A percentile compares a stretch with the other conserved stretches of the same genome.
These are phyloP conservation scores for Alaudala cheleensis DNA, from an alignment of 2,113 vertebrate genomes.

Conservation along the genomic window DNA sequence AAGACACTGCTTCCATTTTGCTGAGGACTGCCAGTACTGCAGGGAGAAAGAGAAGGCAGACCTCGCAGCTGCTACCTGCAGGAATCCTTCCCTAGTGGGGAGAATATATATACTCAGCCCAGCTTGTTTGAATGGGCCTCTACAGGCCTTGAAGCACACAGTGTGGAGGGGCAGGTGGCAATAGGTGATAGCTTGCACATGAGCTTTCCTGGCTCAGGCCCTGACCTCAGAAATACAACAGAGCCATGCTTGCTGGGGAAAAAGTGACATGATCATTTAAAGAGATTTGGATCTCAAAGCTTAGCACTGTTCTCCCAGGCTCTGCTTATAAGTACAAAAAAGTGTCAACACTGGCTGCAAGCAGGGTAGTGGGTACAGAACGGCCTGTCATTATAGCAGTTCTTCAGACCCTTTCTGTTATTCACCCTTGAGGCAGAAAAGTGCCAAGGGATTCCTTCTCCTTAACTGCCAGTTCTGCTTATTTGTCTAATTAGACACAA, in stretches of 20 bases:
- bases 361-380: background rate
- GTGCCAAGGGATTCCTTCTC: background rate
- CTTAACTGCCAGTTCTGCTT: background rate
- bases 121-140: background rate
- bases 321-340: background rate
- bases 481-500: background rate
- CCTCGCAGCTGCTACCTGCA: background rate
- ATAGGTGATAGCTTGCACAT: background rate
- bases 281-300: background rate
- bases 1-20: background rate
- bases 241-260: background rate
- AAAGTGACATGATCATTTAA: background rate
- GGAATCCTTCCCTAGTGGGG: background rate
- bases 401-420: background rate
- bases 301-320: background rate
- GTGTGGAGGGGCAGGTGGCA: background rate
- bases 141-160: background rate
- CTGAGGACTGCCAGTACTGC: background rate
- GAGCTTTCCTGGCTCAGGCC: background rate
- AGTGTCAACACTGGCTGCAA: background rate
- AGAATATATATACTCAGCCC: too few relatives aligned
- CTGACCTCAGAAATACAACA: background rate
- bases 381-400: background rate
- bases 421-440: background rate
- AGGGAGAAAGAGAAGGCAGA: background rate